A percentile compares a stretch with the other conserved stretches of the same genome.
phyloP scores from a whole-genome alignment of 2,888 invertebrate genomes.

The Margaritifera margaritifera region DNA sequence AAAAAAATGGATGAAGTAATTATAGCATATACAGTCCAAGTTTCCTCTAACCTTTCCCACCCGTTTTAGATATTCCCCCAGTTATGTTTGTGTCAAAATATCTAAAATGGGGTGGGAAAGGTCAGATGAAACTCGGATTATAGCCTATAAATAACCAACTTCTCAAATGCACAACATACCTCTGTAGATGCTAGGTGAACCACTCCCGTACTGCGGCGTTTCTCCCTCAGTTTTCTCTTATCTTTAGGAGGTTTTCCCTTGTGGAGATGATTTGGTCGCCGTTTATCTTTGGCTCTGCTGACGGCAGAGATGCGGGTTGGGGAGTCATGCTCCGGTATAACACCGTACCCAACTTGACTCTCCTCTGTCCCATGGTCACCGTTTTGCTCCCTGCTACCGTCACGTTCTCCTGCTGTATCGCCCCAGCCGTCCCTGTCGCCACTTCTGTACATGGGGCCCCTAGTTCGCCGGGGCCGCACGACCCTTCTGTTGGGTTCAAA shows the following conservation, averaged over 20 bases:
- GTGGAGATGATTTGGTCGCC: slow-evolving; percentile 75
- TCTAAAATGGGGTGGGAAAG: not conserved
- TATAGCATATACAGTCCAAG: no score
- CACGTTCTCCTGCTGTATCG: slow-evolving; percentile 23
- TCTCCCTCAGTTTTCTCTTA: slow-evolving; percentile 77
- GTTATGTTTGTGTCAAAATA: no score
- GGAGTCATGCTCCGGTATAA: slow-evolving; percentile 64
- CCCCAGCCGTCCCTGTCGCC: slow-evolving; percentile 39
- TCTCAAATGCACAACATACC: slow-evolving; percentile 69
- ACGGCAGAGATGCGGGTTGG: slow-evolving; percentile 71
- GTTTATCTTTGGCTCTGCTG: slow-evolving; percentile 72
- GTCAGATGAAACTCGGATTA: not conserved
- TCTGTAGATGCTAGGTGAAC: slow-evolving; percentile 78
- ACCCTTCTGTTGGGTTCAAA: slow-evolving; percentile 76
- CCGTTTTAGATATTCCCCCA: no score
- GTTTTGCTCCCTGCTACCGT: slow-evolving; percentile 25
- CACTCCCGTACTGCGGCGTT: slow-evolving; percentile 78
- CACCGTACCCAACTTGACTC: slow-evolving; percentile 30
- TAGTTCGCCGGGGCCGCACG: slow-evolving; percentile 75
- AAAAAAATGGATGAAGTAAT: no score
- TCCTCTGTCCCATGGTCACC: slow-evolving; percentile 9
- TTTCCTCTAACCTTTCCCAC: no score
- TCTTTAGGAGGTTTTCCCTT: slow-evolving; percentile 77
- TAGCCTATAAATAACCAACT: not conserved
- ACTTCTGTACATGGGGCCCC: slow-evolving; percentile 59